phyloP scores from a whole-genome alignment of 1,140 invertebrate genomes.

The Euwallacea fornicatus region DNA sequence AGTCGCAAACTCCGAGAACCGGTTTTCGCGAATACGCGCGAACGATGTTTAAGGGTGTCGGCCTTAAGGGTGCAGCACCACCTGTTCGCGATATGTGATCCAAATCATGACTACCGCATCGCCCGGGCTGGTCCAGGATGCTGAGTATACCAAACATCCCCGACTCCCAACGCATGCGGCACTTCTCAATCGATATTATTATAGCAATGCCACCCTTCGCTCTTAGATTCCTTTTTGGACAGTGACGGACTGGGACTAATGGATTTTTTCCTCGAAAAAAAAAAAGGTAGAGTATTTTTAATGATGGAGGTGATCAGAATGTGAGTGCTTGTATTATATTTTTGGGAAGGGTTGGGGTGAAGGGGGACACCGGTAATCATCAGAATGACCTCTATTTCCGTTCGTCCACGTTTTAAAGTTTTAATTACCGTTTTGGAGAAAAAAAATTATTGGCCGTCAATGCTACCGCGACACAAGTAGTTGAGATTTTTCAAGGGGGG shows the following conservation, averaged over 20 bases:
- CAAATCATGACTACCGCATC: slow-evolving; percentile 48
- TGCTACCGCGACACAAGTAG: too few species aligned
- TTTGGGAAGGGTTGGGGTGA: too few species aligned
- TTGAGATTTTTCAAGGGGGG: too few species aligned
- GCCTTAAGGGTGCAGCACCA: slow-evolving; percentile 8
- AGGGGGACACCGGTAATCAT: too few species aligned
- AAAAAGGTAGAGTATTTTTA: not conserved
- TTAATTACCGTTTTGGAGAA: too few species aligned
- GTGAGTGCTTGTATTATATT: not conserved
- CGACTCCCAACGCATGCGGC: slow-evolving; percentile 43
- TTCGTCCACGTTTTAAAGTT: too few species aligned
- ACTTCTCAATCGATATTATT: slow-evolving; percentile 47
- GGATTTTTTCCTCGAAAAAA: slow-evolving; percentile 3
- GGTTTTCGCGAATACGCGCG: slow-evolving; percentile 7
- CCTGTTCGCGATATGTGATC: slow-evolving; percentile 37
- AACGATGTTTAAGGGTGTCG: slow-evolving; percentile 5
- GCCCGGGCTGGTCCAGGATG: slow-evolving; percentile 52
- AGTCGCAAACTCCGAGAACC: slow-evolving; percentile 4
- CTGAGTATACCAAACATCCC: slow-evolving; percentile 49
- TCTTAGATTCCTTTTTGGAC: not conserved
- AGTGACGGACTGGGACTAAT: slow-evolving; percentile 16
- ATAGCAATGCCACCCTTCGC: not conserved
- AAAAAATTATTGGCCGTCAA: too few species aligned
- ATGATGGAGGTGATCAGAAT: not conserved
- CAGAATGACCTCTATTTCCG: too few species aligned